Evolutionary conservation across 1,140 invertebrate genomes (phyloP).

Genomic region (Pseudomyrmex cubaensis): DNA sequence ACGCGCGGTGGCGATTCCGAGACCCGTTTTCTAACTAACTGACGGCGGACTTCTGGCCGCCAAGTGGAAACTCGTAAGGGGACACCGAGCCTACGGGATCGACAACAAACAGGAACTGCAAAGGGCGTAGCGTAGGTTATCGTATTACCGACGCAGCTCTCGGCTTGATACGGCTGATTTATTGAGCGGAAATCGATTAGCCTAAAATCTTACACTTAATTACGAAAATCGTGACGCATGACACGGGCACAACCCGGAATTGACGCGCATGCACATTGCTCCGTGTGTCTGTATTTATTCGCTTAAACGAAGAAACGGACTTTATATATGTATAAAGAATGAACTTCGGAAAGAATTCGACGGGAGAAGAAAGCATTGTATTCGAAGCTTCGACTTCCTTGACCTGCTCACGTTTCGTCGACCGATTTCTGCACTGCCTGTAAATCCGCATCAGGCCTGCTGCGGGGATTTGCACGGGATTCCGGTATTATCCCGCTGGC

Average conservation of each 20-base stretch:
- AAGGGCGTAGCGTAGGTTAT: slow-evolving; percentile 63
- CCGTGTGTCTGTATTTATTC: too few relatives aligned
- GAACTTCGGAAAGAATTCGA: not conserved
- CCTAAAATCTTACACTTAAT: slow-evolving; percentile 66
- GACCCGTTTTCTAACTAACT: slow-evolving; percentile 50
- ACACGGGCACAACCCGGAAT: not conserved
- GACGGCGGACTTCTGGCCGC: slow-evolving; percentile 57
- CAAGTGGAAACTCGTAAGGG: slow-evolving; percentile 65
- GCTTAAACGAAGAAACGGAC: too few relatives aligned
- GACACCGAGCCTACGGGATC: slow-evolving; percentile 61
- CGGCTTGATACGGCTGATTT: slow-evolving; percentile 58
- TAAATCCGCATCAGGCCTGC: slow-evolving; percentile 69
- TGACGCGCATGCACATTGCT: not conserved
- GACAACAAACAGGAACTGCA: slow-evolving; percentile 73
- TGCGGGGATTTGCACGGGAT: slow-evolving; percentile 67
- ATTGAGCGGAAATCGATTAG: slow-evolving; percentile 71
- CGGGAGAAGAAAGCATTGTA: not conserved
- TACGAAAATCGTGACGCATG: slow-evolving; percentile 36
- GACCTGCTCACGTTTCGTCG: slow-evolving; percentile 4
- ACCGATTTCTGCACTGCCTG: slow-evolving; percentile 43
- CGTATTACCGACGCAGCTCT: slow-evolving; percentile 54
- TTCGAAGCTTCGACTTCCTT: not conserved
- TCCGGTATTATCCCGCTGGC: slow-evolving; percentile 67
- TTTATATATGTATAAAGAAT: not conserved
- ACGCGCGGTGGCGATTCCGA: not conserved